Percentiles rank a stretch among this genome's conserved stretches.
Evolutionary conservation across 2,888 invertebrate genomes (phyloP).

Genomic region (Argyresthia albistria): DNA sequence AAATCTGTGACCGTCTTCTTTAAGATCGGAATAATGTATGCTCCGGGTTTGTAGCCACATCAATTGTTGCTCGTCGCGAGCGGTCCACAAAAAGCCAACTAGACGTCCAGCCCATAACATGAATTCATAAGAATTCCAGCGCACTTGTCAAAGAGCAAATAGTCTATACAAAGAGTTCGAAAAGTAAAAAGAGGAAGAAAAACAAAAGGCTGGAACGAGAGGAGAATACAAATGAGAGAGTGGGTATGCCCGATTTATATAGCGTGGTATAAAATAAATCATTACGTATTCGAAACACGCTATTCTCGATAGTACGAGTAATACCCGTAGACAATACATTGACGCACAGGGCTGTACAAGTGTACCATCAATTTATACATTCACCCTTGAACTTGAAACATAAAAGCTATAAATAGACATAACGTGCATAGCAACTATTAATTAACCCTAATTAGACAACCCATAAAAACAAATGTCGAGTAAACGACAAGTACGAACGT

Average conservation of each 20-base stretch:
- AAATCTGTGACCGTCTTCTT: too few species aligned
- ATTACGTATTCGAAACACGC: conserved; percentile 54
- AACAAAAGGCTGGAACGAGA: conserved; percentile 44
- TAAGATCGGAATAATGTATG: not conserved
- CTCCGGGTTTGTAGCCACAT: not conserved
- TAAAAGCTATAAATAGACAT: not conserved
- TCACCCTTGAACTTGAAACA: not conserved
- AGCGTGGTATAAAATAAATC: conserved; percentile 34
- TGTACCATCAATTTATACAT: conserved; percentile 14
- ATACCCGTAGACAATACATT: conserved; percentile 20
- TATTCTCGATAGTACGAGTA: conserved; percentile 28
- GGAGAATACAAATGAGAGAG: conserved; percentile 39
- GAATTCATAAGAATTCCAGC: conserved; percentile 48
- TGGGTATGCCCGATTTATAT: not conserved
- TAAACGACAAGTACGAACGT: not conserved
- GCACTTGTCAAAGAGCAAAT: conserved; percentile 64
- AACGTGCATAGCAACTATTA: not conserved
- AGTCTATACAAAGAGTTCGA: conserved; percentile 46
- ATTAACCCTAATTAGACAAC: not conserved
- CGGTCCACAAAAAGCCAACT: conserved; percentile 25
- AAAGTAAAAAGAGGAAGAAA: conserved; percentile 45
- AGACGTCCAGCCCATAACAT: conserved; percentile 35
- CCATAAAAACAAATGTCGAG: conserved; percentile 1
- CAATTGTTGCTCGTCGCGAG: not conserved
- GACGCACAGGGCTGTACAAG: conserved; percentile 20